A percentile compares a stretch with the other conserved stretches of the same genome.
These are phyloP conservation scores for Megamerina dolium DNA, from an alignment of 2,888 invertebrate genomes.

Conservation along the genomic window DNA sequence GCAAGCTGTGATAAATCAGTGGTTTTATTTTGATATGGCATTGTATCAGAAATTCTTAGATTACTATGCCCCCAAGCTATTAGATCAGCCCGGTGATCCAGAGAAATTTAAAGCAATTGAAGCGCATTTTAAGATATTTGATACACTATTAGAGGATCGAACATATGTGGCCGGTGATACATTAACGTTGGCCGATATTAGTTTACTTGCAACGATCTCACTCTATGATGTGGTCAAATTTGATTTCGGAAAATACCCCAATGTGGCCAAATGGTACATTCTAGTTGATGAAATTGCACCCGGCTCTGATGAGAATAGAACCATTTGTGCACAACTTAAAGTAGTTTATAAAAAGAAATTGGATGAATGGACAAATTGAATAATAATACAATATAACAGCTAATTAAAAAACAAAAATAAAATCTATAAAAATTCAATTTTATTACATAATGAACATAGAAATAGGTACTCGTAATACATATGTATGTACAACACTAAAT, in stretches of 20 bases:
- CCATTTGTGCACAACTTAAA: too few relatives aligned
- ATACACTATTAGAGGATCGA: conserved; percentile 63
- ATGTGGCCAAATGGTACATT: conserved; percentile 59
- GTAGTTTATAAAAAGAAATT: too few relatives aligned
- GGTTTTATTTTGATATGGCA: conserved; percentile 71
- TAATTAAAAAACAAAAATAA: too few relatives aligned
- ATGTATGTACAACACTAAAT: too few relatives aligned
- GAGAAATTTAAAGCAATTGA: conserved; percentile 62
- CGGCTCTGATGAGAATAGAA: conserved; percentile 55
- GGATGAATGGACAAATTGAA: too few relatives aligned
- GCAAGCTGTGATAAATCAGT: conserved; percentile 70
- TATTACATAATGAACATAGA: too few relatives aligned
- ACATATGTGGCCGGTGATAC: conserved; percentile 65
- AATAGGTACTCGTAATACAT: too few relatives aligned
- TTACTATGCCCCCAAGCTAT: conserved; percentile 60
- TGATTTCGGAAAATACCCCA: conserved; percentile 62
- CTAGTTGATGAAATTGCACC: conserved; percentile 54
- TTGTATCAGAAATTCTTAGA: conserved; percentile 63
- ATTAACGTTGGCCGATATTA: conserved; percentile 72
- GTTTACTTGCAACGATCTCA: conserved; percentile 63
- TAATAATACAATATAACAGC: too few relatives aligned
- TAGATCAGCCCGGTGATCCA: conserved; percentile 57
- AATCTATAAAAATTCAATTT: too few relatives aligned
- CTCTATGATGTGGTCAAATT: conserved; percentile 60
- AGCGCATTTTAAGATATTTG: conserved; percentile 60